These are phyloP conservation scores for Oreochromis grahami DNA, from an alignment of 2,797 vertebrate genomes.

Conservation along the genomic window DNA sequence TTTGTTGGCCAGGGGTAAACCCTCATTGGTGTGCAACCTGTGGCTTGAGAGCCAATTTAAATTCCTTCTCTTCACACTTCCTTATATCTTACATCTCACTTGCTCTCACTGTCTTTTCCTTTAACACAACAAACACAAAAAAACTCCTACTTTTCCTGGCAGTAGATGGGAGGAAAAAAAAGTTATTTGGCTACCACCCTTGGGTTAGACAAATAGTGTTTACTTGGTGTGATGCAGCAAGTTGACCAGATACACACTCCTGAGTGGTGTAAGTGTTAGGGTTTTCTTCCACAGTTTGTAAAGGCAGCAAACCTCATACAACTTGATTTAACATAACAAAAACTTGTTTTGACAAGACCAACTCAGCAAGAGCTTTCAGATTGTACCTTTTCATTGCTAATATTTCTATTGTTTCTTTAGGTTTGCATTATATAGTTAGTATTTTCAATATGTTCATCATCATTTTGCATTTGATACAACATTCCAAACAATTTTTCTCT, in stretches of 20 bases:
- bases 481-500: neutral
- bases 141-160: conserved; percentile 39
- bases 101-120: conserved; percentile 22
- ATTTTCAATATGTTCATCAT: neutral
- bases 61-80: conserved; percentile 40
- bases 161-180: neutral
- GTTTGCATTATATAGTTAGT: neutral
- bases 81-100: conserved; percentile 29
- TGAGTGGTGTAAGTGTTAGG: neutral
- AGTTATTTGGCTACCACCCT: neutral
- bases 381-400: neutral
- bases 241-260: neutral
- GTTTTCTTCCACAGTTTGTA: neutral
- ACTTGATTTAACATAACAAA: neutral
- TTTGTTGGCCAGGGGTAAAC: conserved; percentile 39
- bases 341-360: neutral
- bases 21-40: conserved; percentile 2
- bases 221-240: neutral
- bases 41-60: conserved; percentile 43
- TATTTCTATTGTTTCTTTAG: neutral
- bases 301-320: neutral
- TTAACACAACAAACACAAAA: conserved; percentile 32
- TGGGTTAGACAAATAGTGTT: neutral
- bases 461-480: neutral
- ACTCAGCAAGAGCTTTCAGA: neutral